phyloP scores from a whole-genome alignment of 2,113 vertebrate genomes.

The Silurus glanis region DNA sequence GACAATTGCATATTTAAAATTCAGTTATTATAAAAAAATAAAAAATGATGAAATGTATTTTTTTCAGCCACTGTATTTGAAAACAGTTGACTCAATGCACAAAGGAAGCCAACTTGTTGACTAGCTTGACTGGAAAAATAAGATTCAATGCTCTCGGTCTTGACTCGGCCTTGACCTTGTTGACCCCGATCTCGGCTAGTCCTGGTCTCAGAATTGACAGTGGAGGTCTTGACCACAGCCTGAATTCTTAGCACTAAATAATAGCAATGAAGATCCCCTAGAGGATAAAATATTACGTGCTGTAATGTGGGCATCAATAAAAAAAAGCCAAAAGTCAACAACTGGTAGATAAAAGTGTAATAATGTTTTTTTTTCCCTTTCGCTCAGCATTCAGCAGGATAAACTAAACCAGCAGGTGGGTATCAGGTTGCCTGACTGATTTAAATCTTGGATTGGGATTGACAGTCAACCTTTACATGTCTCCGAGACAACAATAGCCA shows the following conservation, averaged over 20 bases:
- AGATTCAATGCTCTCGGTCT: not conserved
- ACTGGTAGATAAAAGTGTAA: not conserved
- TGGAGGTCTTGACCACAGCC: not conserved
- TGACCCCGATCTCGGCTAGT: not conserved
- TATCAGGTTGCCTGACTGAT: not conserved
- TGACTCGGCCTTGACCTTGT: not conserved
- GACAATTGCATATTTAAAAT: not conserved
- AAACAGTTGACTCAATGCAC: not conserved
- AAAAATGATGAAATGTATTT: too few species aligned
- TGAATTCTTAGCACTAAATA: not conserved
- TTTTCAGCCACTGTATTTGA: not conserved
- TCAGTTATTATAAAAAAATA: too few species aligned
- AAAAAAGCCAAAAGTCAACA: not conserved
- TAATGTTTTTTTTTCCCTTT: not conserved
- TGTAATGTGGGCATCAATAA: not conserved
- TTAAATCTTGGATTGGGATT: slow-evolving; percentile 11
- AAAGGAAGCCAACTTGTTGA: not conserved
- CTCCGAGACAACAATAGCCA: not conserved
- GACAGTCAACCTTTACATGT: not conserved
- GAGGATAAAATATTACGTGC: not conserved
- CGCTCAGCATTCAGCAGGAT: not conserved
- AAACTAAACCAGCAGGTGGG: not conserved
- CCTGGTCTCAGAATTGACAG: not conserved
- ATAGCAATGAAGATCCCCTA: not conserved
- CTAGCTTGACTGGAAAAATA: too few species aligned